These are phyloP conservation scores for Petrocephalus sullivani DNA, from an alignment of 2,797 vertebrate genomes.

Conservation along the genomic window DNA sequence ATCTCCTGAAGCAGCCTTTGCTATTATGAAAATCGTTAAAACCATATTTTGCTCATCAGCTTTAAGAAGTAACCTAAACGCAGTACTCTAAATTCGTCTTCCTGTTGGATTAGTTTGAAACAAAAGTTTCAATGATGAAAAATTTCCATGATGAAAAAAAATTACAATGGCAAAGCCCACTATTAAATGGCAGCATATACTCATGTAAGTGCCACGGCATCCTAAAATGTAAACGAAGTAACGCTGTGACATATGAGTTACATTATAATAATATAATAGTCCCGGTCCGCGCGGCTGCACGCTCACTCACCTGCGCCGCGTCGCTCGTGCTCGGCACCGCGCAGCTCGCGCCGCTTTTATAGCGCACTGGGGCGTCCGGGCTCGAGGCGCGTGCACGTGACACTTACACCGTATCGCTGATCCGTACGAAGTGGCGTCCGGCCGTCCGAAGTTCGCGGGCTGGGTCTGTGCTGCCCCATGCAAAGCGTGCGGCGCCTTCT, in stretches of 20 bases:
- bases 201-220: background rate
- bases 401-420: background rate
- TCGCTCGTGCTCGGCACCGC: slow-evolving; percentile 39
- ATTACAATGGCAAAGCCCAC: background rate
- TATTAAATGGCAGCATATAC: background rate
- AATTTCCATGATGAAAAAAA: background rate
- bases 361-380: slow-evolving; percentile 32
- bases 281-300: background rate
- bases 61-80: background rate
- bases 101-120: background rate
- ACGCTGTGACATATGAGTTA: background rate
- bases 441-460: slow-evolving; percentile 46
- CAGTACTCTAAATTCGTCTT: background rate
- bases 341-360: slow-evolving; percentile 50
- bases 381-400: slow-evolving; percentile 13
- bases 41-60: background rate
- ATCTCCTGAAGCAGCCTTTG: background rate
- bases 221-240: background rate
- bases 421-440: slow-evolving; percentile 21
- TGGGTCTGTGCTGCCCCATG: background rate
- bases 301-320: slow-evolving; percentile 54
- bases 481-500: background rate
- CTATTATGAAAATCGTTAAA: background rate
- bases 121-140: background rate
- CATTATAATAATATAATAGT: too few species aligned